These are phyloP conservation scores for Hemibagrus guttatus DNA, from an alignment of 2,797 vertebrate genomes.

Conservation along the genomic window DNA sequence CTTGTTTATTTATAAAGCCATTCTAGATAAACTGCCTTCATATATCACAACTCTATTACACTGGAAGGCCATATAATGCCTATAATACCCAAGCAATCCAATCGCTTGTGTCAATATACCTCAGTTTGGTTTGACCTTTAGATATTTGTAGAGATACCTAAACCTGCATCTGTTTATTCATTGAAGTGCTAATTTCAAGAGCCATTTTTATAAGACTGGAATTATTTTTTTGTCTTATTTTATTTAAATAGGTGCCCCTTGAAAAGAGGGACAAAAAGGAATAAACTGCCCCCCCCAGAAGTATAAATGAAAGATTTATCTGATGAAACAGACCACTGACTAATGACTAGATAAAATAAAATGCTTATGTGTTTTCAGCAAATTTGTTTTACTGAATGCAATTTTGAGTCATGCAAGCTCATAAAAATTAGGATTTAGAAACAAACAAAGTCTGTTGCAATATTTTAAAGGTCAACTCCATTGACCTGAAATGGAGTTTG, in stretches of 20 bases:
- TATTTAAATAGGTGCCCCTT: neutral
- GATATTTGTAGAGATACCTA: neutral
- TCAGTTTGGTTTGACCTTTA: constrained; percentile 8
- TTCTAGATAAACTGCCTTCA: constrained; percentile 19
- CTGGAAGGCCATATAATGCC: neutral
- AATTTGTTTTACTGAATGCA: neutral
- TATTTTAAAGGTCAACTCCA: constrained; percentile 7
- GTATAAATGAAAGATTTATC: neutral
- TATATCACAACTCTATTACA: constrained; percentile 15
- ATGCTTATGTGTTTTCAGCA: neutral
- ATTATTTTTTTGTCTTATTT: neutral
- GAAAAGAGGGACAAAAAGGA: neutral
- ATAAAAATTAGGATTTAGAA: neutral
- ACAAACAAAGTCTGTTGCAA: neutral
- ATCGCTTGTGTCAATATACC: neutral
- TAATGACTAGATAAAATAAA: neutral
- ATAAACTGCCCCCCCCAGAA: neutral
- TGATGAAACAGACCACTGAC: neutral
- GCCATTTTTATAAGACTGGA: neutral
- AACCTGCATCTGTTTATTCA: neutral
- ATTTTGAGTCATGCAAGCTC: neutral
- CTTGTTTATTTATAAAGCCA: constrained; percentile 16
- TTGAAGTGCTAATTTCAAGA: neutral
- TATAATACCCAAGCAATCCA: neutral
- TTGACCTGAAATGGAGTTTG: neutral